Base-by-base conservation (phyloP, 2,113 vertebrate genomes). In the Megaceryle maxima region DNA sequence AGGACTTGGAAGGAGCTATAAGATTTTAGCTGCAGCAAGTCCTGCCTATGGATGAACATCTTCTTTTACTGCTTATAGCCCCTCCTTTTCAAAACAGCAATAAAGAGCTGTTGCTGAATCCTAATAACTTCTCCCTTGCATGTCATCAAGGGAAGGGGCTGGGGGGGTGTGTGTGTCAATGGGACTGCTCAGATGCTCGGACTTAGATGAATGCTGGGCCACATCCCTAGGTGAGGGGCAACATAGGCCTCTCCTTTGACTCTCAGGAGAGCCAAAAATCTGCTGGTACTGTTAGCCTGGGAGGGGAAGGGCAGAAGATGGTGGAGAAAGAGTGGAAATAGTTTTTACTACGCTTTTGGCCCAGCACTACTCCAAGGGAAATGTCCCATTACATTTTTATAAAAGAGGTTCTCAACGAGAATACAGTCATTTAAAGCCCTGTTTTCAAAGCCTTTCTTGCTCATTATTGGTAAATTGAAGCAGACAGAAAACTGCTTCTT, bases 401-500 rank as follows among this genome's bases (percentile, higher is more conserved):
- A 55, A 19, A 51, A 29, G 78, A 86, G 50, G 26, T 80, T 90
- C 93, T 59, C 44, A 5, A 51, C 0, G 2, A 51, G 59, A 76
- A 60, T 4, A 8, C 6, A 53, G 60, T 14, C 17, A 79, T 39
- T 76, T 79, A 84, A 82, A 90, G 82, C 59, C 44, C 39, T 59
- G 39, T 25, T 92, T 87, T 88, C 77, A 37, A 91, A 89, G 78
- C 21, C 48, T 87, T 69, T 67, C 68, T 88, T 2, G 2, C 39
- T 64, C 76, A 37, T 50, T 19, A 10, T 44, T 41, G 77, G 91
- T 44, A 83, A 96, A 97, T 95, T 18, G 87, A 76, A 92, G 84
- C 55, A 2, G 77, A 89, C 94, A 96, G 92, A 75, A 94, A 97
- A 88, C 95, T 60, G 94, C 85, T 96, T 95, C 91, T 90, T 86